Evolutionary conservation across 2,797 vertebrate genomes (phyloP), one percentile per base, ranked within the genome.

Genomic region (Phrynocephalus guinanensis): DNA sequence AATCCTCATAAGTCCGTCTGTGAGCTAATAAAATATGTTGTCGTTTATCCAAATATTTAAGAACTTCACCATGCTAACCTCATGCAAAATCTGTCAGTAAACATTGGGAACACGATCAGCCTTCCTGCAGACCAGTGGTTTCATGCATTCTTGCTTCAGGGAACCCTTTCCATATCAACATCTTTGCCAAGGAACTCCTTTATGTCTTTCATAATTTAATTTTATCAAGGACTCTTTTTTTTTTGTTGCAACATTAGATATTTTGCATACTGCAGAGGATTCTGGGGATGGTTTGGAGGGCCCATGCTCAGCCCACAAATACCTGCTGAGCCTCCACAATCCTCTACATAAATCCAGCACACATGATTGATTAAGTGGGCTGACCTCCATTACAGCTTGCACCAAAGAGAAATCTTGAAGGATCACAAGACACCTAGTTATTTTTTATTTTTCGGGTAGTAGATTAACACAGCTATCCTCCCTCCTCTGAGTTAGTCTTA

Each of bases 31-130:
- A 38, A 75, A 75, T 79, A 72, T 80, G 56, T 73, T 80, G 22
- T 66, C 84, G n/a, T 52, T 75, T 67, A 84, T 48, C 68, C 82
- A 88, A 80, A 84, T 88, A 33, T 72, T 79, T 66, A 79, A 73
- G 68, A 76, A 84, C 70, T 73, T 22, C 76, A 84, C 67, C 18
- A 48, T 50, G 73, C 68, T 73, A 88, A 80, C 67, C 76, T 80
- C 82, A 67, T 79, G 68, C 56, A 50, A 84, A 84, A 88, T 84
- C 82, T n/a, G 71, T 84, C 60, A 79, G 86, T 84, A 88, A 88
- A 84, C 75, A 84, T 13, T 83, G 82, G 67, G 63, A 84, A 84
- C 44, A 50, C 38, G 73, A 50, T 38, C 76, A 84, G 52, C 52
- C 70, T 79, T 72, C 50, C 44, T 60, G n/a, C 30, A 72, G 20